These are phyloP conservation scores for Lepisosteus osseus DNA, from an alignment of 2,113 vertebrate species.

Conservation along the genomic window DNA sequence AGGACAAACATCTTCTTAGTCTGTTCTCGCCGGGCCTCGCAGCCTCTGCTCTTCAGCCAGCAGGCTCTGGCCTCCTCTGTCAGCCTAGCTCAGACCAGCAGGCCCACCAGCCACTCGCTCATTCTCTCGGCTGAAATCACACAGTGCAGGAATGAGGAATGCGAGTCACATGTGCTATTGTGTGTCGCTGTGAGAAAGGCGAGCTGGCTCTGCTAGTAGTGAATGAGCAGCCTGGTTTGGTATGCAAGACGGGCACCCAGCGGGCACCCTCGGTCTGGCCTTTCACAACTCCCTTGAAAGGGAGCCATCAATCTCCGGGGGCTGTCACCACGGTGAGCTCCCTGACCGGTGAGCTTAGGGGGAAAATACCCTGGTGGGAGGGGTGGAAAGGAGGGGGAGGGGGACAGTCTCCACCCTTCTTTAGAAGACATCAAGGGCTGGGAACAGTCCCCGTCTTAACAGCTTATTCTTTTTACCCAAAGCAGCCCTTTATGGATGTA, in stretches of 20 bases:
- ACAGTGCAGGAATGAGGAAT: conserved; percentile 26
- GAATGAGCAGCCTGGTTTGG: conserved; percentile 41
- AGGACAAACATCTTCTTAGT: no score
- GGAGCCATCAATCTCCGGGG: conserved; percentile 15
- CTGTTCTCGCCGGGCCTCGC: neutral
- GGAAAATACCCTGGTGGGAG: no score
- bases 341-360: no score
- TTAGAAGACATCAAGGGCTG: no score
- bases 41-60: neutral
- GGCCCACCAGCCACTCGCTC: neutral
- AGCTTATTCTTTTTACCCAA: no score
- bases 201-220: conserved; percentile 31
- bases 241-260: conserved; percentile 45
- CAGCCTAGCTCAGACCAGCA: no score
- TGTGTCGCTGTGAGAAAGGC: conserved; percentile 17
- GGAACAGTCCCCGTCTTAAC: no score
- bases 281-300: conserved; percentile 33
- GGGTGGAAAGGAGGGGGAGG: no score
- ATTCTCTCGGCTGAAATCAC: neutral
- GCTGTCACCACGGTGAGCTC: no score
- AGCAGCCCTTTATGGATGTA: no score
- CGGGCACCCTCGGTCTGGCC: conserved; percentile 40
- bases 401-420: no score
- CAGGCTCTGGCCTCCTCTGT: neutral
- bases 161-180: conserved; percentile 43